Conservation (phyloP, 1,140 invertebrate species). For the Phymorhynchus buccinoides region DNA sequence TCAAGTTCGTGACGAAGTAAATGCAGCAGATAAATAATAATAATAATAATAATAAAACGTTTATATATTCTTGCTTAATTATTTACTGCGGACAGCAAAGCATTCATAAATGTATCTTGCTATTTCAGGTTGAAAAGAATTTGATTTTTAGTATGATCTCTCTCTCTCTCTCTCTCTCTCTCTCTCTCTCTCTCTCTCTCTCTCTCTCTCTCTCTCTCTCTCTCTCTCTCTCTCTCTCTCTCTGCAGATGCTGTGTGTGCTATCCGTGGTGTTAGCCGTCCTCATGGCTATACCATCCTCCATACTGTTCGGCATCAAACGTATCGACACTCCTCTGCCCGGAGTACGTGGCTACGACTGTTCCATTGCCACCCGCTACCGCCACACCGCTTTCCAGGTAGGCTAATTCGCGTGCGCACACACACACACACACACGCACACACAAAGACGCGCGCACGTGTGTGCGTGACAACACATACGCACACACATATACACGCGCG, state of each 20-base stretch:
- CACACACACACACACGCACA: not conserved
- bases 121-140: too few species aligned
- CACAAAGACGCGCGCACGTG: not conserved
- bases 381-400: conserved; percentile 46
- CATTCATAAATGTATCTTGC: too few species aligned
- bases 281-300: conserved; percentile 44
- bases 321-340: conserved; percentile 35
- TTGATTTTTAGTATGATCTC: too few species aligned
- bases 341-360: conserved; percentile 54
- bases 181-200: not conserved
- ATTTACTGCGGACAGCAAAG: too few species aligned
- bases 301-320: conserved; percentile 55
- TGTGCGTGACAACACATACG: not conserved
- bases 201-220: not conserved
- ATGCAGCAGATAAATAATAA: too few species aligned
- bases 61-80: too few species aligned
- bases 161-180: not conserved
- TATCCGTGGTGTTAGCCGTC: conserved; percentile 51
- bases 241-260: conserved; percentile 33
- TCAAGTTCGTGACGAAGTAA: too few species aligned
- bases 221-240: too few species aligned
- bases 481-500: not conserved
- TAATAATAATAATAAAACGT: too few species aligned
- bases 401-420: conserved; percentile 43
- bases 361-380: conserved; percentile 53